Evolutionary conservation across 2,797 vertebrate species (phyloP).

Genomic region (Mus spretus): DNA sequence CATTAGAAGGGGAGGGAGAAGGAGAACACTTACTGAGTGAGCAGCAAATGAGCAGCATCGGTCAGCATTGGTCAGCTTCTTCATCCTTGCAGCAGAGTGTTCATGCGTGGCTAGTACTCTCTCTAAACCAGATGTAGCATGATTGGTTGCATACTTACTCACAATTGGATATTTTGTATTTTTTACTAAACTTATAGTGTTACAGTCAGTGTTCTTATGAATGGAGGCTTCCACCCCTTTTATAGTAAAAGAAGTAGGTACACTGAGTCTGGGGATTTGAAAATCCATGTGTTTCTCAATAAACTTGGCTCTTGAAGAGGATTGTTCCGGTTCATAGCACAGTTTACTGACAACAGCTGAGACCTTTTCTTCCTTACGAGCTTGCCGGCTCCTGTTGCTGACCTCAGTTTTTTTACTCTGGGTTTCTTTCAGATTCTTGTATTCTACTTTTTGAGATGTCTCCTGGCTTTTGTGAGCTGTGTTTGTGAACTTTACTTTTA

Average conservation of each 20-base stretch:
- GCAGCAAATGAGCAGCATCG: not conserved
- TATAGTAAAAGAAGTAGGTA: not conserved
- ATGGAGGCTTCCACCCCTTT: not conserved
- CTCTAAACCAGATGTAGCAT: not conserved
- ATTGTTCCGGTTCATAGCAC: not conserved
- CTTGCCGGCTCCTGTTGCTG: constrained; percentile 53
- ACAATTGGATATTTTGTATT: not conserved
- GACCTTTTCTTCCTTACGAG: not conserved
- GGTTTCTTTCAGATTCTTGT: constrained; percentile 94
- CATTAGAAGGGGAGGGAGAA: not conserved
- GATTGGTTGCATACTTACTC: not conserved
- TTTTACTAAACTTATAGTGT: constrained; percentile 27
- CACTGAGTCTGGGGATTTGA: not conserved
- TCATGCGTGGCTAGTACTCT: not conserved
- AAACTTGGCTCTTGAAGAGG: not conserved
- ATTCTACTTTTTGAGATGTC: constrained; percentile 98
- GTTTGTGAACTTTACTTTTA: constrained; percentile 99
- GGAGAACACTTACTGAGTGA: constrained; percentile 3
- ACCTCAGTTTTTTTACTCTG: constrained; percentile 67
- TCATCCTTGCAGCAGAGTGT: not conserved
- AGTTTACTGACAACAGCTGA: constrained; percentile 24
- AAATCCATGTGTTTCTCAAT: constrained; percentile 10
- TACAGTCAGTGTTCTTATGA: constrained; percentile 31
- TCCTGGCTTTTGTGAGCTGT: constrained; percentile 97
- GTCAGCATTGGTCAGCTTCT: not conserved